Conservation (phyloP, 2,888 invertebrate species). For the Protula sp. region DNA sequence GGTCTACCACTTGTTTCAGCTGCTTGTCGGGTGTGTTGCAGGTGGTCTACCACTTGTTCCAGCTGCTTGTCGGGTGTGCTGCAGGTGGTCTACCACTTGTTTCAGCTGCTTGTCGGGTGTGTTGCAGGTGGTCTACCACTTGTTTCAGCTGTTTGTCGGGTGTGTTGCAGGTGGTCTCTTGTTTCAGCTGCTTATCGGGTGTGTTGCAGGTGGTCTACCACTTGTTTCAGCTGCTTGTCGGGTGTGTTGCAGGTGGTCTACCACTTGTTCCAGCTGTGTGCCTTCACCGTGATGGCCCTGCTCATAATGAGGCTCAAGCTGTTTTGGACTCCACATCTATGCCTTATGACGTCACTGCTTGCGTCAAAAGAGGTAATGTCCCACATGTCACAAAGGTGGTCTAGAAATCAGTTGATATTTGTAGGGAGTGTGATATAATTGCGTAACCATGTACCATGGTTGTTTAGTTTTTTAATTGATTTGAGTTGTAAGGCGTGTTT, state of each 20-base stretch:
- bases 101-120: too few relatives aligned
- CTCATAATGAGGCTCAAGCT: constrained; percentile 74
- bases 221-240: background rate
- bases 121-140: too few relatives aligned
- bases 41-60: too few relatives aligned
- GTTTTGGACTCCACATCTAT: constrained; percentile 72
- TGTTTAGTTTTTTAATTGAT: too few relatives aligned
- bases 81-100: too few relatives aligned
- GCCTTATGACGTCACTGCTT: constrained; percentile 67
- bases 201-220: background rate
- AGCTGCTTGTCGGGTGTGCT: too few relatives aligned
- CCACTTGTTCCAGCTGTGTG: constrained; percentile 66
- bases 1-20: too few relatives aligned
- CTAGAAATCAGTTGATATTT: background rate
- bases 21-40: too few relatives aligned
- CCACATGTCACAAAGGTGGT: background rate
- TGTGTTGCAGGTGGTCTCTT: too few relatives aligned
- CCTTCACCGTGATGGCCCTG: constrained; percentile 69
- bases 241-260: constrained; percentile 56
- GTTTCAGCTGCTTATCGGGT: background rate
- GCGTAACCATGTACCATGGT: too few relatives aligned
- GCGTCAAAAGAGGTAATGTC: constrained; percentile 60
- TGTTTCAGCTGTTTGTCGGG: too few relatives aligned
- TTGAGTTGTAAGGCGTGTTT: too few relatives aligned
- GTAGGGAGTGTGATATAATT: background rate